phyloP scores from a whole-genome alignment of 2,888 invertebrate species.

The Pristionchus fissidentatus region DNA sequence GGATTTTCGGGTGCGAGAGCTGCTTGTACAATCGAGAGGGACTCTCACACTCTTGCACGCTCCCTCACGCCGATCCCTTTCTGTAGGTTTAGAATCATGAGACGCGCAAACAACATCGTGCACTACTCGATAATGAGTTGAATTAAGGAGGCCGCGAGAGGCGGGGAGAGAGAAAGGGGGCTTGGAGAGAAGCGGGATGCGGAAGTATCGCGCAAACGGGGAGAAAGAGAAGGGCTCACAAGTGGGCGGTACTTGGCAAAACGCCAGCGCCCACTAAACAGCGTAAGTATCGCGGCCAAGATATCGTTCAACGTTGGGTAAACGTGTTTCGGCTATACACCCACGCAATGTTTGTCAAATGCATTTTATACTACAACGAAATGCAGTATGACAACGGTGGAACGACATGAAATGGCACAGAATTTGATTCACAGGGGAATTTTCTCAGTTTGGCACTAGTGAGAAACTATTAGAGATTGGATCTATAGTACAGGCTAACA shows the following conservation, averaged over 20 bases:
- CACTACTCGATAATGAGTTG: too few relatives aligned
- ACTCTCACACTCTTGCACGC: too few relatives aligned
- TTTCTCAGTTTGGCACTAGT: too few relatives aligned
- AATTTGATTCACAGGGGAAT: slow-evolving; percentile 23
- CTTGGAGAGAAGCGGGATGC: slow-evolving; percentile 25
- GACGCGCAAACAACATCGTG: too few relatives aligned
- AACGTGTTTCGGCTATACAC: too few relatives aligned
- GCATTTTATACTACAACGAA: slow-evolving; percentile 34
- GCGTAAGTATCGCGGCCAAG: not conserved
- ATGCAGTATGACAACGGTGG: slow-evolving; percentile 16
- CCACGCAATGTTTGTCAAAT: not conserved
- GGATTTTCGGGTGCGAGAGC: too few relatives aligned
- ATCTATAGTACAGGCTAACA: not conserved
- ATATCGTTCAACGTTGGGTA: not conserved
- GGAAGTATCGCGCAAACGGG: slow-evolving; percentile 21
- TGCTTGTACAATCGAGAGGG: too few relatives aligned
- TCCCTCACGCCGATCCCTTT: too few relatives aligned
- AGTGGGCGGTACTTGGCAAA: slow-evolving; percentile 36
- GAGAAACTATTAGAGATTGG: not conserved
- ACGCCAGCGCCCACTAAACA: slow-evolving; percentile 18
- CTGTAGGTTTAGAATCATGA: too few relatives aligned
- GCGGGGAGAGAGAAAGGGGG: too few relatives aligned
- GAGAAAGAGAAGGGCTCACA: not conserved
- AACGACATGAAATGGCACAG: not conserved
- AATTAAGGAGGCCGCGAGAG: too few relatives aligned